Percentiles rank a stretch among this genome's conserved stretches.
Evolutionary conservation across 2,113 vertebrate species (phyloP).

Genomic region (Lycaon pictus): DNA sequence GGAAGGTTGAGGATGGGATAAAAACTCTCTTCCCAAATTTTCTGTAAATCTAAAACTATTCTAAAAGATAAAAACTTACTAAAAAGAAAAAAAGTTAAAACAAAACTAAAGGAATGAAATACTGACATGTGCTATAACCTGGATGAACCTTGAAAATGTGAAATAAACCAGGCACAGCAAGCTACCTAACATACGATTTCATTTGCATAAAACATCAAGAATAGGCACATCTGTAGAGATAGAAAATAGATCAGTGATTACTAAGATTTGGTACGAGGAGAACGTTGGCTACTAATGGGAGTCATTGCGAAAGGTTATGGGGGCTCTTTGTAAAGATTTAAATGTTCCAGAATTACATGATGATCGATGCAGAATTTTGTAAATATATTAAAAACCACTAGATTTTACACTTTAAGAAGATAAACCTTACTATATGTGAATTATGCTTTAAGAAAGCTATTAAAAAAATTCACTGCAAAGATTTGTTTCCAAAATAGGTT

Average conservation of each 20-base stretch:
- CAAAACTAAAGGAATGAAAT: neutral
- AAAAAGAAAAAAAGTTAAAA: neutral
- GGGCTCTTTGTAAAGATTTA: neutral
- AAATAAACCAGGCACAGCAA: neutral
- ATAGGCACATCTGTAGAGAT: neutral
- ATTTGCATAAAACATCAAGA: neutral
- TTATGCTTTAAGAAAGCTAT: neutral
- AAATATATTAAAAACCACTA: neutral
- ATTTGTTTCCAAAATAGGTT: neutral
- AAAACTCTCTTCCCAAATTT: neutral
- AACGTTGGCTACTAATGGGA: too few species aligned
- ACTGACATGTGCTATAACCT: neutral
- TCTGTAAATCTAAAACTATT: neutral
- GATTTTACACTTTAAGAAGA: neutral
- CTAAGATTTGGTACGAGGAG: neutral
- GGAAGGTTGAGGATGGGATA: neutral
- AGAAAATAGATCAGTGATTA: neutral
- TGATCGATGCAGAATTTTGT: neutral
- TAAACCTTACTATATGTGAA: neutral
- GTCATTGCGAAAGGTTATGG: neutral
- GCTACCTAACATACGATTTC: neutral
- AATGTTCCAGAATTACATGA: neutral
- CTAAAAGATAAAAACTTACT: neutral
- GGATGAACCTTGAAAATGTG: neutral
- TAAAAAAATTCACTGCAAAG: neutral